Base-by-base conservation (phyloP, 2,888 invertebrate genomes). In the Mesorhabditis sp. region DNA sequence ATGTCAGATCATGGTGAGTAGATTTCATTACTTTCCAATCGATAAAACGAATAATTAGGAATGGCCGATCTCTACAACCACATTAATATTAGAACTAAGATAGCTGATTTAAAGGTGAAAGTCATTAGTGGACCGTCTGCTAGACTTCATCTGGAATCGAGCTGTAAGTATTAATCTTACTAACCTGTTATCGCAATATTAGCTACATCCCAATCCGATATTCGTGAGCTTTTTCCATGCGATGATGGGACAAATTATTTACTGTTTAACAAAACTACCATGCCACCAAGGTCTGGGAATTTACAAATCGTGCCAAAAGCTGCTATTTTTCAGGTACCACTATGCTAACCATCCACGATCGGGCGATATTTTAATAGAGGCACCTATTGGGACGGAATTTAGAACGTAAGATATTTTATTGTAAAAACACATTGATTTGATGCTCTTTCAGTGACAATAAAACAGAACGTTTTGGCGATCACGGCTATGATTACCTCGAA, bases 1-100 rank as follows among this genome's bases (percentile, higher is more conserved):
- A 68, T 83, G 10, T 81, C 81, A 13, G 83, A 83, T 77, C 83
- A 83, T 70, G 83, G 81, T 79, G 45, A 58, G 62, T n/a, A 13
- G 10, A 44, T 44, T 28, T 4, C 10, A 44, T 58, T 6, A 50
- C 13, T 5, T 43, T 66, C 66, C 6, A 43, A 13, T 43, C 5
- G 15, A 15, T 63, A 15, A 63, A 63, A 15, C 6, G n/a, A 63
- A n/a, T n/a, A n/a, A n/a, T n/a, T n/a, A 69, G 69, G 69, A 1
- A 69, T 69, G 69, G 65, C 69, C 3, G 66, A 69, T n/a, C 61
- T 69, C 13, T 65, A 50, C 0, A 69, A 58, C 10, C 69, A 63
- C 62, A 62, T 69, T 44, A 50, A 50, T n/a, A 13, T 50, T 10
- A 1, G n/a, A 0, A 50, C 58, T 1, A 50, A 50, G n/a, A 10